These are phyloP conservation scores for Plumapathes pennacea DNA, from an alignment of 92 coral and sea anemone genomes.

Conservation along the genomic window DNA sequence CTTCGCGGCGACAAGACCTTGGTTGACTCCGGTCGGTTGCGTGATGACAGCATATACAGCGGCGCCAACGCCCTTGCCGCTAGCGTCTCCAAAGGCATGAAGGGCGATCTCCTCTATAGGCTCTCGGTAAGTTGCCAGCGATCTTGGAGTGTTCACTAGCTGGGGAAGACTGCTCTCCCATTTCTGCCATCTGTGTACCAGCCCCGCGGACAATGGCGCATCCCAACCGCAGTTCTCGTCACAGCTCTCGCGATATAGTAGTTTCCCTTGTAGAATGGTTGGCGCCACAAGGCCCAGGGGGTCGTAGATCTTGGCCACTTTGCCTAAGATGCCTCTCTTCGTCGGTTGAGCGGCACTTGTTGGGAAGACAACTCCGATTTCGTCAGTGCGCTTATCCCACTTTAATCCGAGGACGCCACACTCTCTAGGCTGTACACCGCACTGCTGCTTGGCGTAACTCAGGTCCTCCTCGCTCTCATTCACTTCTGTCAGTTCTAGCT, in stretches of 20 bases:
- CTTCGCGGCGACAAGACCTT: slow-evolving; percentile 44
- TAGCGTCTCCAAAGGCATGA: slow-evolving; percentile 59
- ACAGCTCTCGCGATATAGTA: slow-evolving; percentile 36
- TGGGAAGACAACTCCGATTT: slow-evolving; percentile 27
- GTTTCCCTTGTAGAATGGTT: slow-evolving; percentile 40
- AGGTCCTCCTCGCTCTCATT: slow-evolving; percentile 16
- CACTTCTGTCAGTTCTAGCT: slow-evolving; percentile 27
- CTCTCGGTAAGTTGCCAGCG: slow-evolving; percentile 18
- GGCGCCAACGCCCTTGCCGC: slow-evolving; percentile 46
- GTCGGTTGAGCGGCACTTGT: slow-evolving; percentile 15
- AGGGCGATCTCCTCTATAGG: slow-evolving; percentile 22
- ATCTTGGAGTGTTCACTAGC: slow-evolving; percentile 7
- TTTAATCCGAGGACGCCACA: slow-evolving; percentile 33
- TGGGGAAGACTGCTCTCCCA: slow-evolving; percentile 37
- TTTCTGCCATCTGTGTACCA: slow-evolving; percentile 34
- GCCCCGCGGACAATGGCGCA: slow-evolving; percentile 11
- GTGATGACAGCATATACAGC: slow-evolving; percentile 47
- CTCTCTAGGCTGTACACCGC: slow-evolving; percentile 16
- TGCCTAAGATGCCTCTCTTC: slow-evolving; percentile 36
- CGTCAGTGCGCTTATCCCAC: slow-evolving; percentile 42
- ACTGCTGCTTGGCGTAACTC: slow-evolving; percentile 43
- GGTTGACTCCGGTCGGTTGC: slow-evolving; percentile 20
- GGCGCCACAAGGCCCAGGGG: slow-evolving; percentile 48
- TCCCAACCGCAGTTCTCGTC: slow-evolving; percentile 47
- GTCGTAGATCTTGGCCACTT: slow-evolving; percentile 41